A percentile compares a stretch with the other conserved stretches of the same genome.
Evolutionary conservation across 2,888 invertebrate species (phyloP).

Genomic region (Watsonalla binaria): DNA sequence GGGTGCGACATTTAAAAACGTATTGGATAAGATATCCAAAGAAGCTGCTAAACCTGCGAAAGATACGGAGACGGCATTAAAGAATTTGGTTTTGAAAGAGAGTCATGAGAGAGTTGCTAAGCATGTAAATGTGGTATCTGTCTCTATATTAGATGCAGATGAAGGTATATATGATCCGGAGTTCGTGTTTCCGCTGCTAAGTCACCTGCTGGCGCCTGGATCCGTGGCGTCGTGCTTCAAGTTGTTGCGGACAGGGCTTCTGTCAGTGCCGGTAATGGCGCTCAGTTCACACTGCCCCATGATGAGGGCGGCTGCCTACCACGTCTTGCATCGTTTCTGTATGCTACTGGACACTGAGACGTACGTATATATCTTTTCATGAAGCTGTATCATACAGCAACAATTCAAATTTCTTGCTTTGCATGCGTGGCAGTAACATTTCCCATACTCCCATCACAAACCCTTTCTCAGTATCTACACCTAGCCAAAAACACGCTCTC

Average conservation of each 20-base stretch:
- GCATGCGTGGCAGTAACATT: no score
- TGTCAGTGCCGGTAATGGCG: constrained; percentile 84
- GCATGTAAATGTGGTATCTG: constrained; percentile 32
- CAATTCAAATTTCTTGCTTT: background rate
- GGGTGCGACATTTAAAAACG: constrained; percentile 22
- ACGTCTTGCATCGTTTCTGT: constrained; percentile 85
- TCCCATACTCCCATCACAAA: no score
- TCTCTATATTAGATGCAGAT: constrained; percentile 40
- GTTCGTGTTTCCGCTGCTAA: constrained; percentile 88
- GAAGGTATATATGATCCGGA: constrained; percentile 86
- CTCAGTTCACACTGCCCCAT: constrained; percentile 82
- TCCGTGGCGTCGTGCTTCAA: constrained; percentile 84
- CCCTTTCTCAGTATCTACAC: no score
- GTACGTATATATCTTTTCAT: constrained; percentile 47
- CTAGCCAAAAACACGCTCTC: no score
- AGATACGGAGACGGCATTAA: constrained; percentile 39
- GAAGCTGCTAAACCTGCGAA: constrained; percentile 35
- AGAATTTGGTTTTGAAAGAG: constrained; percentile 31
- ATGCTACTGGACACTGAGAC: constrained; percentile 85
- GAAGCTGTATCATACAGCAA: background rate
- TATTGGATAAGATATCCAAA: constrained; percentile 34
- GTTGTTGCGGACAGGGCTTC: constrained; percentile 83
- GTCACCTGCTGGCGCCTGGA: constrained; percentile 85
- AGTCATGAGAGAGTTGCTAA: constrained; percentile 34
- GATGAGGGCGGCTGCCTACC: constrained; percentile 85